phyloP scores from a whole-genome alignment of 1,140 invertebrate species.

The Arctopsyche grandis region DNA sequence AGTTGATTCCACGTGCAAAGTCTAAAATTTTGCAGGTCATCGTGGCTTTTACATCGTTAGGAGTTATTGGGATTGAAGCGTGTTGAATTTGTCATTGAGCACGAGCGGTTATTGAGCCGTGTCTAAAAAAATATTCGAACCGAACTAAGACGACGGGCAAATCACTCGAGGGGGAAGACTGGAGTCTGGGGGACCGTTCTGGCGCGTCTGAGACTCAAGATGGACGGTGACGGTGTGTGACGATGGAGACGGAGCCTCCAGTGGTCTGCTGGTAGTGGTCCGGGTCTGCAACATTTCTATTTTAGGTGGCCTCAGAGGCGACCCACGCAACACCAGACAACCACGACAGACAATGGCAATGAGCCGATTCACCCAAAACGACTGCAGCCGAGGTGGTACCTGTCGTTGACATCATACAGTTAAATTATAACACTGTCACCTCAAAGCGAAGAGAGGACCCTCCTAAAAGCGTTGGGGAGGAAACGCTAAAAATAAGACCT shows the following conservation, averaged over 20 bases:
- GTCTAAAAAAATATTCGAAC: background rate
- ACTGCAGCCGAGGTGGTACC: conserved; percentile 42
- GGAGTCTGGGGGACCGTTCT: background rate
- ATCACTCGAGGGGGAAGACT: background rate
- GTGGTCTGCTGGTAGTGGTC: conserved; percentile 1
- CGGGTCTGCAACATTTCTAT: conserved; percentile 46
- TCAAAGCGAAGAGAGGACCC: no score
- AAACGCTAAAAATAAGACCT: no score
- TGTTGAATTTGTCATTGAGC: no score
- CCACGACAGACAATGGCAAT: conserved; percentile 53
- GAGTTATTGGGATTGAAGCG: no score
- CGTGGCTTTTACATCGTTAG: no score
- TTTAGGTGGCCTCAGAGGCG: conserved; percentile 48
- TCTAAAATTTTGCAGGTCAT: no score
- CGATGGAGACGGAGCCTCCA: background rate
- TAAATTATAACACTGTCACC: background rate
- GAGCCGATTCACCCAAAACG: conserved; percentile 49
- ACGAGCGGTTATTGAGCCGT: background rate
- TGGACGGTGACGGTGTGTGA: background rate
- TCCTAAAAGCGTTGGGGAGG: background rate
- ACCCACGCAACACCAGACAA: conserved; percentile 47
- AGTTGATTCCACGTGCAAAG: no score
- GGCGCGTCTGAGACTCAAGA: background rate
- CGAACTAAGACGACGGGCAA: background rate
- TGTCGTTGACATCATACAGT: conserved; percentile 21